Evolutionary conservation across 2,113 vertebrate species (phyloP), one percentile per base, ranked within the genome.

Genomic region (Corythornis cristatus): DNA sequence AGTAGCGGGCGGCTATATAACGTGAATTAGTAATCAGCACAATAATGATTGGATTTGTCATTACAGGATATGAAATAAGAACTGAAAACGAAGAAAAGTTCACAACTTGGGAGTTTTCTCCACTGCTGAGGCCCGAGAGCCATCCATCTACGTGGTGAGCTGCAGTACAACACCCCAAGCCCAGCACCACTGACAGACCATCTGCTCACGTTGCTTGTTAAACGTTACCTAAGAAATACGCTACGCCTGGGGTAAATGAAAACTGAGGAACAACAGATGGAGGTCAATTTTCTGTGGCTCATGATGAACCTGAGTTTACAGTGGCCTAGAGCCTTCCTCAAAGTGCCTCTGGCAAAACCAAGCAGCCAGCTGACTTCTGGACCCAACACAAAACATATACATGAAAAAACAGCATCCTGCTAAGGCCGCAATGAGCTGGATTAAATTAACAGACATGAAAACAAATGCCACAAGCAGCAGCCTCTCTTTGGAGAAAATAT

Each of bases 371-470:
- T 92, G 64, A 70, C 60, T 79, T 93, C 37, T 37, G 37, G 50
- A 93, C 48, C 12, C 29, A 28, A 84, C 62, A 94, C 23, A 45
- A 97, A 93, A 89, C 64, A 95, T 84, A 95, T 95, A 90, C 54
- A 91, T 93, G 86, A 89, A 93, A 96, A 96, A 93, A 26, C 23
- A 86, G 56, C 71, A 64, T 6, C 28, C 43, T 74, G 86, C 50
- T 95, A 81, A 85, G 61, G 73, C 93, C 42, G 81, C 71, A 90
- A 93, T 43, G 62, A 4, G 4, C 58, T 92, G 26, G 1, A 84
- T 96, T 96, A 96, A 97, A 95, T 95, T 94, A 95, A 93, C 6
- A 3, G 80, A 93, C 71, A 83, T 88, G 66, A 97, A 86, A 95
- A 96, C 43, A 91, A 88, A 60, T 62, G 35, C n/a, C 65, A 93